A percentile compares a stretch with the other conserved stretches of the same genome.
phyloP scores from a whole-genome alignment of 2,797 vertebrate species.

The Microctenopoma lineatum region DNA sequence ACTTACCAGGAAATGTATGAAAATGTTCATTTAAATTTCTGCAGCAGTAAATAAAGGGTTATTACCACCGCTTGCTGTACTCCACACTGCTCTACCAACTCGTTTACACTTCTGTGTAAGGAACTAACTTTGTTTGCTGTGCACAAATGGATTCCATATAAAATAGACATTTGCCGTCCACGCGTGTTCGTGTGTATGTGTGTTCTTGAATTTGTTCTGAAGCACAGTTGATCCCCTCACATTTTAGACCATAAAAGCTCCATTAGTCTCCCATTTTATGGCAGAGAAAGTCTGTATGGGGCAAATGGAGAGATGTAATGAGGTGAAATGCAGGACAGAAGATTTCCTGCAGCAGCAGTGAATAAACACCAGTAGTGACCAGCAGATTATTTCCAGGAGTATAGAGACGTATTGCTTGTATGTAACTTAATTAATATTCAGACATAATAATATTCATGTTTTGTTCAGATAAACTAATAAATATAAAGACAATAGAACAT shows the following conservation, averaged over 20 bases:
- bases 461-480: not conserved
- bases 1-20: too few relatives aligned
- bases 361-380: conserved; percentile 48
- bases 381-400: conserved; percentile 27
- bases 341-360: conserved; percentile 53
- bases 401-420: conserved; percentile 35
- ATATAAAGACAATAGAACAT: conserved; percentile 17
- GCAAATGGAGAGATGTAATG: conserved; percentile 53
- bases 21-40: not conserved
- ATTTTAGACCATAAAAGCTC: conserved; percentile 69
- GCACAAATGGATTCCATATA: conserved; percentile 11
- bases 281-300: conserved; percentile 40
- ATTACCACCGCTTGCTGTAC: not conserved
- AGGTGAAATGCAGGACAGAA: conserved; percentile 59
- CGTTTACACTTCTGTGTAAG: conserved; percentile 4
- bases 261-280: conserved; percentile 70
- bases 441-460: too few relatives aligned
- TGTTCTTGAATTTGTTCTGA: conserved; percentile 2
- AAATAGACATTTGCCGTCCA: not conserved
- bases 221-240: conserved; percentile 36
- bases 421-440: conserved; percentile 51
- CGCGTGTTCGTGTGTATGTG: conserved; percentile 19
- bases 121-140: conserved; percentile 8
- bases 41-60: not conserved
- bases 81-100: not conserved